These are phyloP conservation scores for Aythya baeri DNA, from an alignment of 2,113 vertebrate species.

Conservation along the genomic window DNA sequence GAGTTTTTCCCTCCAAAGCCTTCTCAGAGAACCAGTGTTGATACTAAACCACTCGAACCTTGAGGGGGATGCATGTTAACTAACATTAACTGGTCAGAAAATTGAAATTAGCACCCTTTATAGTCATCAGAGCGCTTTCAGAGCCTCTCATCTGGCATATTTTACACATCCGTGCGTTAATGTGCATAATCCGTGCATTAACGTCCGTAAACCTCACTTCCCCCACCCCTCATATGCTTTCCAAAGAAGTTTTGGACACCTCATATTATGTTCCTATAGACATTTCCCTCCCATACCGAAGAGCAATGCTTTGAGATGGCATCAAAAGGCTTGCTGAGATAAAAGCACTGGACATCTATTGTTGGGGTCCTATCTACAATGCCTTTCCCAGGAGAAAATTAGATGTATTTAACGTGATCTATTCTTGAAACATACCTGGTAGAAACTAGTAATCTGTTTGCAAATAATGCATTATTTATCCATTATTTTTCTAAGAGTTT, in stretches of 20 bases:
- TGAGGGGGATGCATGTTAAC: neutral
- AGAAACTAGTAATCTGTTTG: neutral
- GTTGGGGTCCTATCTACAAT: neutral
- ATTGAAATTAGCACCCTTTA: neutral
- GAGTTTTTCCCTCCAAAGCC: neutral
- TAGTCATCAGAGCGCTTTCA: neutral
- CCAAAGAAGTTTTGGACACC: neutral
- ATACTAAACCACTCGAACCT: neutral
- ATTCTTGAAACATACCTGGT: neutral
- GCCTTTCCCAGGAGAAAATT: neutral
- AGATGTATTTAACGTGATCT: neutral
- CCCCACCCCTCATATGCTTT: neutral
- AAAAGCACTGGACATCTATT: neutral
- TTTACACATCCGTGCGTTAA: neutral
- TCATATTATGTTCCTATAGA: neutral
- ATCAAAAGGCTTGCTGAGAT: neutral
- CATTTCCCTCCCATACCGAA: neutral
- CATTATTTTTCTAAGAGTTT: neutral
- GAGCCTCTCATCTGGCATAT: accelerated
- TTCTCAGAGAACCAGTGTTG: neutral
- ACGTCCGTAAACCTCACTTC: neutral
- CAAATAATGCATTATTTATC: neutral
- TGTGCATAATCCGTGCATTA: too few species aligned
- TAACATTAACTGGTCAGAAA: neutral
- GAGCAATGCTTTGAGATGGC: accelerated